phyloP scores from a whole-genome alignment of 2,797 vertebrate species.

The Prionace glauca region DNA sequence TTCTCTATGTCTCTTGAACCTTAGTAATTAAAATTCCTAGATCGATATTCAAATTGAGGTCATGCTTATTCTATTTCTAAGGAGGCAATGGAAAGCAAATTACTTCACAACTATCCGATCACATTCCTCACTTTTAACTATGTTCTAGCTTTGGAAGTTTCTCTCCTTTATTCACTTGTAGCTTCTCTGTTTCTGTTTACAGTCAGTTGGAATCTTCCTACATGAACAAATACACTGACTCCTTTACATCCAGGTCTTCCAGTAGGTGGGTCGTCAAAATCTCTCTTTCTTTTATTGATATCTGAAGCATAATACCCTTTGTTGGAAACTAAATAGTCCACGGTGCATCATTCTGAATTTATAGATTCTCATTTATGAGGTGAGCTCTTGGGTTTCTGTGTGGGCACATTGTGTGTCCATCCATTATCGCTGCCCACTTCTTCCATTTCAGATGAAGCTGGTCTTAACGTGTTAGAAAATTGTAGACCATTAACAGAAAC shows the following conservation, averaged over 20 bases:
- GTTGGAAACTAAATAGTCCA: neutral
- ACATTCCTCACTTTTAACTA: neutral
- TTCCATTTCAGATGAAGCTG: neutral
- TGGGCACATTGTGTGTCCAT: neutral
- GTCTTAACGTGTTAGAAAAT: neutral
- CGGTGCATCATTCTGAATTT: neutral
- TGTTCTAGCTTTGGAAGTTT: neutral
- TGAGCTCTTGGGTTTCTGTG: neutral
- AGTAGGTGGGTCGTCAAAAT: conserved; percentile 60
- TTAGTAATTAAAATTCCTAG: neutral
- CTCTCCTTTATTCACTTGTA: neutral
- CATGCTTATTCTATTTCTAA: neutral
- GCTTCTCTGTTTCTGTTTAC: conserved; percentile 45
- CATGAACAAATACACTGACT: conserved; percentile 49
- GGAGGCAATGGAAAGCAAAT: neutral
- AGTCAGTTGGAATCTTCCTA: conserved; percentile 60
- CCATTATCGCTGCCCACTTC: neutral
- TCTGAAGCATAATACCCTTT: neutral
- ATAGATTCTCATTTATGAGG: neutral
- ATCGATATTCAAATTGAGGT: neutral
- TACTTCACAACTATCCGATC: neutral
- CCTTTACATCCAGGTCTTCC: conserved; percentile 57
- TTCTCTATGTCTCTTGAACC: neutral
- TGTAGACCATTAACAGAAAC: neutral
- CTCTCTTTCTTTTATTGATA: neutral